Evolutionary conservation across 2,888 invertebrate genomes (phyloP), one percentile per base, ranked within the genome.

Genomic region (Drosophila austrosaltans): DNA sequence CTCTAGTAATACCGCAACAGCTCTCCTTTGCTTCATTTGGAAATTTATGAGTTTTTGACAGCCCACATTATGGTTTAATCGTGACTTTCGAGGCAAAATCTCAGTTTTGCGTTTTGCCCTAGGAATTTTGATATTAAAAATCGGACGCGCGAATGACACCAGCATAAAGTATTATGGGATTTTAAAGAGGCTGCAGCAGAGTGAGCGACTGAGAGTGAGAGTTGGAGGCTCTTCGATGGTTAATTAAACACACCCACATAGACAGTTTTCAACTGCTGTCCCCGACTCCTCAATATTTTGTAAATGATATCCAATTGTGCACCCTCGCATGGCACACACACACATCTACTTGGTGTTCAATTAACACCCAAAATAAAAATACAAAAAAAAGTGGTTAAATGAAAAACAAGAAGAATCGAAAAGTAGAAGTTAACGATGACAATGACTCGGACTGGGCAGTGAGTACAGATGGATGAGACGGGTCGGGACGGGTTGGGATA

Each of bases 11-110:
- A 36, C 8, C 36, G 36, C 48, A 22, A 25, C 48, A 48, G 48
- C 48, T 48, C 48, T 48, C 22, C 48, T 25, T 71, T 64, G 78
- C 70, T 83, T 88, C 82, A 88, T 86, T 86, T 77, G 84, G 72
- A 69, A 86, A 86, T 86, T 86, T 86, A 86, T 86, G 86, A 82
- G 77, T 87, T 82, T 88, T 88, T 86, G 86, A 86, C 86, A 86
- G 82, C 86, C 86, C 86, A 88, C 88, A 86, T 86, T 86, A 87
- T 86, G 83, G 80, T 87, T 86, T 79, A 87, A 85, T 85, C 85
- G 85, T 85, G 87, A 85, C 85, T 85, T 85, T 87, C 69, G 75
- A 63, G 77, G 75, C 60, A 75, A 79, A 84, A 87, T 81, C 75
- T 61, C 61, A 61, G 72, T 40, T 36, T 22, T 36, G 28, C 7